Evolutionary conservation across 2,113 vertebrate species (phyloP).

Genomic region (Tragelaphus buxtoni): DNA sequence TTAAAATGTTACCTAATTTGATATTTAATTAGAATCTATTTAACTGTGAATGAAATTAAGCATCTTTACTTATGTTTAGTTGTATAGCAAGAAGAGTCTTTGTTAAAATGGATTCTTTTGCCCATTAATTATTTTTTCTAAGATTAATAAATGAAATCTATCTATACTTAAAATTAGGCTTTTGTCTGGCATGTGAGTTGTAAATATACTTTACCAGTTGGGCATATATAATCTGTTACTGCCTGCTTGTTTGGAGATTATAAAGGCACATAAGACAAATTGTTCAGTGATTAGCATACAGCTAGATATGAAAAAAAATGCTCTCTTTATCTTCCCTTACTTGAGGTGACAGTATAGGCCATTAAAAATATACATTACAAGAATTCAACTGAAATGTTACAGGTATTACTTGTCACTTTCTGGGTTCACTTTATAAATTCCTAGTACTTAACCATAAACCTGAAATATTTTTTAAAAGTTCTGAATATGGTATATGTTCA

Average conservation of each 20-base stretch:
- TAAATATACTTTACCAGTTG: not conserved
- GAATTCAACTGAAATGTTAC: not conserved
- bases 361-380: not conserved
- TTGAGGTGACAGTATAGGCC: not conserved
- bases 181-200: not conserved
- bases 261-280: not conserved
- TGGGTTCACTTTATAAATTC: not conserved
- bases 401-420: not conserved
- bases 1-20: not conserved
- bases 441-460: not conserved
- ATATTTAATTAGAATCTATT: not conserved
- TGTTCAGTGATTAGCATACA: not conserved
- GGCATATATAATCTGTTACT: not conserved
- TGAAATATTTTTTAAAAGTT: not conserved
- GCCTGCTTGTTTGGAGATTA: not conserved
- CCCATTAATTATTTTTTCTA: not conserved
- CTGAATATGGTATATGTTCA: not conserved
- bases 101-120: not conserved
- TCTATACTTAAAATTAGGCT: not conserved
- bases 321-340: not conserved
- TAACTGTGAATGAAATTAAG: not conserved
- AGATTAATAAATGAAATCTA: not conserved
- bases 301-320: not conserved
- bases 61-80: not conserved
- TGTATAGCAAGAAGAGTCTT: not conserved